These are phyloP conservation scores for Patella depressa DNA, from an alignment of 2,888 invertebrate genomes.

Conservation along the genomic window DNA sequence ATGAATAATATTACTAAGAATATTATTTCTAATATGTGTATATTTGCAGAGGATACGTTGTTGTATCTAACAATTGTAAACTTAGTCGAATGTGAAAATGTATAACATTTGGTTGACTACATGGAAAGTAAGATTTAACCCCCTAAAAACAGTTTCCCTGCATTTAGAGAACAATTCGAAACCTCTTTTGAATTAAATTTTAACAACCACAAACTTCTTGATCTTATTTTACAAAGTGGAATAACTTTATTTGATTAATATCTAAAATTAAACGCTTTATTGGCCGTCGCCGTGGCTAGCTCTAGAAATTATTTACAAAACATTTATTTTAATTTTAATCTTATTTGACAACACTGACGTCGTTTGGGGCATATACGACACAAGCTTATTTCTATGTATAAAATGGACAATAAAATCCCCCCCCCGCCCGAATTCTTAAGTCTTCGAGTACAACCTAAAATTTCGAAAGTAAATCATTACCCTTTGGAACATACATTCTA, in stretches of 20 bases:
- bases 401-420: no score
- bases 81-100: background rate
- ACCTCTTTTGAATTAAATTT: background rate
- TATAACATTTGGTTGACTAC: background rate
- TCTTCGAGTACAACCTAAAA: background rate
- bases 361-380: background rate
- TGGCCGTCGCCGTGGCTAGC: background rate
- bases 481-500: background rate
- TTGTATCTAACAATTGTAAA: background rate
- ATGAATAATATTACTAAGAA: background rate
- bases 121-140: background rate
- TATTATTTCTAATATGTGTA: background rate
- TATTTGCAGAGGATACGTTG: background rate
- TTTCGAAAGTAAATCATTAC: background rate
- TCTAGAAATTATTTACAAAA: background rate
- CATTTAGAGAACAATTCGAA: background rate
- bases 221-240: background rate
- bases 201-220: background rate
- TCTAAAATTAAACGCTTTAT: background rate
- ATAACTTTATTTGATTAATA: no score
- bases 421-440: background rate
- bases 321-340: background rate
- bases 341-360: background rate
- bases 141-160: background rate
- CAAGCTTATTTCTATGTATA: background rate